A percentile compares a stretch with the other conserved stretches of the same genome.
Conservation (phyloP, 30 jellyfish, hydroid and myxozoan genomes). For the Morbakka virulenta region DNA sequence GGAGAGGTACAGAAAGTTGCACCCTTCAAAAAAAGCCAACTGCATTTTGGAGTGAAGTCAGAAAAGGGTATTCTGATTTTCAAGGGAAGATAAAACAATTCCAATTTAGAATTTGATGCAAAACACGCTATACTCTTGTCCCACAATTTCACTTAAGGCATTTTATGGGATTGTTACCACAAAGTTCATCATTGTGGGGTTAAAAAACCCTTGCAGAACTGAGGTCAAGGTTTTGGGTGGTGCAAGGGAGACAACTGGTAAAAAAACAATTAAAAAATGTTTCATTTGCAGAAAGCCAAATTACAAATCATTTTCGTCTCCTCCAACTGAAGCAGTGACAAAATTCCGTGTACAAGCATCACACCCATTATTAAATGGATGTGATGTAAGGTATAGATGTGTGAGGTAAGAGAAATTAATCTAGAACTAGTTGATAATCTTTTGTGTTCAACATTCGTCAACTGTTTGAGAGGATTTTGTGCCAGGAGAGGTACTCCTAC, state of each 20-base stretch:
- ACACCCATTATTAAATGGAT: too few relatives aligned
- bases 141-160: slow-evolving; percentile 16
- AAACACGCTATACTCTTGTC: slow-evolving; percentile 24
- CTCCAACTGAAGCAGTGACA: slow-evolving; percentile 42
- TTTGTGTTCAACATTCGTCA: neutral
- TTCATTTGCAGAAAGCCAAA: slow-evolving; percentile 27
- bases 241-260: slow-evolving; percentile 57
- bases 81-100: slow-evolving; percentile 31
- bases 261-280: slow-evolving; percentile 31
- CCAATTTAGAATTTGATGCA: slow-evolving; percentile 31
- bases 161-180: slow-evolving; percentile 21
- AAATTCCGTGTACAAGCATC: slow-evolving; percentile 43
- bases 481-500: slow-evolving; percentile 22
- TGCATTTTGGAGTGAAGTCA: slow-evolving; percentile 2
- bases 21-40: slow-evolving; percentile 5
- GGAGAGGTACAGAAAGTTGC: neutral
- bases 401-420: neutral
- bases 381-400: too few relatives aligned
- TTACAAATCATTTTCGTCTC: slow-evolving; percentile 14
- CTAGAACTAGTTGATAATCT: neutral
- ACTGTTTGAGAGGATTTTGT: neutral
- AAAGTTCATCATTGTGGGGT: slow-evolving; percentile 33
- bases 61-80: slow-evolving; percentile 29
- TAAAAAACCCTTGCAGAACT: slow-evolving; percentile 43
- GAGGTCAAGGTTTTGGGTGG: slow-evolving; percentile 55